A percentile compares a stretch with the other conserved stretches of the same genome.
These are phyloP conservation scores for Pomacea canaliculata DNA, from an alignment of 2,888 invertebrate genomes.

Conservation along the genomic window DNA sequence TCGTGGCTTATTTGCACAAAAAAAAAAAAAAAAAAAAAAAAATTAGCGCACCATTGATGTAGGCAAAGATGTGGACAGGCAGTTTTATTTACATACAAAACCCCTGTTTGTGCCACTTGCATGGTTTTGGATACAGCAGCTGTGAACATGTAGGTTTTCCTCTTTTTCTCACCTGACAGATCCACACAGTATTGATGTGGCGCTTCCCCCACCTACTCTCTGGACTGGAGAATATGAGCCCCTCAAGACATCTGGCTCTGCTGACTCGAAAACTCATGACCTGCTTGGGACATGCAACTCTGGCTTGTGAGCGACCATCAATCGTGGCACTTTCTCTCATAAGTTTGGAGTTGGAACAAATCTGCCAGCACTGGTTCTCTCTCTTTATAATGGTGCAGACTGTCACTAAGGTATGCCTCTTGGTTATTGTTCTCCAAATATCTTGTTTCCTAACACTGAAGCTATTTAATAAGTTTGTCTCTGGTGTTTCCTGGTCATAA, in stretches of 20 bases:
- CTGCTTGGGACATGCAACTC: slow-evolving; percentile 70
- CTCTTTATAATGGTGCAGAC: slow-evolving; percentile 58
- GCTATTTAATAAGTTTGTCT: not conserved
- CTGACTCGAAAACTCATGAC: slow-evolving; percentile 71
- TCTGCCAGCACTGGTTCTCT: slow-evolving; percentile 60
- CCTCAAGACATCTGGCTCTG: slow-evolving; percentile 61
- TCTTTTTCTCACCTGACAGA: slow-evolving; percentile 39
- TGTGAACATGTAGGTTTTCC: too few species aligned
- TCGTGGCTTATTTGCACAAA: too few species aligned
- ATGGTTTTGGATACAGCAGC: too few species aligned
- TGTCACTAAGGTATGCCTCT: slow-evolving; percentile 55
- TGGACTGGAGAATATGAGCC: slow-evolving; percentile 59
- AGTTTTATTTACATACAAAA: too few species aligned
- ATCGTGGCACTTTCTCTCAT: slow-evolving; percentile 84
- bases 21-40: too few species aligned
- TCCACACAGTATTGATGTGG: slow-evolving; percentile 62
- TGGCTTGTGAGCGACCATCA: slow-evolving; percentile 82
- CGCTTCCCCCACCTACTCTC: slow-evolving; percentile 64
- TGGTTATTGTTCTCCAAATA: not conserved
- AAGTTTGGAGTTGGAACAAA: slow-evolving; percentile 74
- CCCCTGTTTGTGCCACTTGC: too few species aligned
- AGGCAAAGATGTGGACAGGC: too few species aligned
- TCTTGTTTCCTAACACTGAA: not conserved
- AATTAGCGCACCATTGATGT: too few species aligned
- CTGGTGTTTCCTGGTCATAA: too few species aligned